A percentile compares a stretch with the other conserved stretches of the same genome.
These are phyloP conservation scores for Palaemon carinicauda DNA, from an alignment of 1,140 invertebrate genomes.

Conservation along the genomic window DNA sequence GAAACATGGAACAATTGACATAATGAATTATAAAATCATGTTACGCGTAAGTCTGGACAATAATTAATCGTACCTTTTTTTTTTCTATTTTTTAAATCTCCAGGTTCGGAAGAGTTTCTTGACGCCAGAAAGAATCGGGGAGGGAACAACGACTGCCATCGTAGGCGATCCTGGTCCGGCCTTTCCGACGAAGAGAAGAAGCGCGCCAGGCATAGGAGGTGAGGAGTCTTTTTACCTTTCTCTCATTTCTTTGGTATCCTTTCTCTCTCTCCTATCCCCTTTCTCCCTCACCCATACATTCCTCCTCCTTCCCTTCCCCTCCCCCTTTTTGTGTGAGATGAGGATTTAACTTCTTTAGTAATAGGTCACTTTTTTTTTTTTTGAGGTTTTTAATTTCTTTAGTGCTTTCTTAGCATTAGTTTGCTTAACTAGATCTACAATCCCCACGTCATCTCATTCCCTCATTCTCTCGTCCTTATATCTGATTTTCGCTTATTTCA, in stretches of 20 bases:
- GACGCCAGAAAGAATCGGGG: conserved; percentile 42
- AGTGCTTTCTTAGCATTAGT: too few species aligned
- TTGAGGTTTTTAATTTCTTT: neutral
- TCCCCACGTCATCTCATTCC: too few species aligned
- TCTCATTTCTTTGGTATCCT: neutral
- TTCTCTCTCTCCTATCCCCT: neutral
- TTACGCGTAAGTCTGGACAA: too few species aligned
- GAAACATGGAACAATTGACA: too few species aligned
- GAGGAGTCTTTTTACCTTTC: neutral
- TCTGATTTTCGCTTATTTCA: too few species aligned
- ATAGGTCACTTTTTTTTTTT: neutral
- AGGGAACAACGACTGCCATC: conserved; percentile 26
- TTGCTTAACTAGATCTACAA: too few species aligned
- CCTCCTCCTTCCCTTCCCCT: neutral
- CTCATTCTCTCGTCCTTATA: too few species aligned
- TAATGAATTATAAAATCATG: neutral
- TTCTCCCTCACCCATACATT: neutral
- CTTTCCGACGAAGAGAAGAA: conserved; percentile 57
- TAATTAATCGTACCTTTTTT: neutral
- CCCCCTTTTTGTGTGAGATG: neutral
- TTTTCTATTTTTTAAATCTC: neutral
- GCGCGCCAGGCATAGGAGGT: conserved; percentile 55
- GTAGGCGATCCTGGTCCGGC: conserved; percentile 53
- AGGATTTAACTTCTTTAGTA: neutral
- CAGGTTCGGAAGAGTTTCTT: conserved; percentile 58